Evolutionary conservation across 92 coral and sea anemone species (phyloP).

Genomic region (Hydrozoanthus gracilis): DNA sequence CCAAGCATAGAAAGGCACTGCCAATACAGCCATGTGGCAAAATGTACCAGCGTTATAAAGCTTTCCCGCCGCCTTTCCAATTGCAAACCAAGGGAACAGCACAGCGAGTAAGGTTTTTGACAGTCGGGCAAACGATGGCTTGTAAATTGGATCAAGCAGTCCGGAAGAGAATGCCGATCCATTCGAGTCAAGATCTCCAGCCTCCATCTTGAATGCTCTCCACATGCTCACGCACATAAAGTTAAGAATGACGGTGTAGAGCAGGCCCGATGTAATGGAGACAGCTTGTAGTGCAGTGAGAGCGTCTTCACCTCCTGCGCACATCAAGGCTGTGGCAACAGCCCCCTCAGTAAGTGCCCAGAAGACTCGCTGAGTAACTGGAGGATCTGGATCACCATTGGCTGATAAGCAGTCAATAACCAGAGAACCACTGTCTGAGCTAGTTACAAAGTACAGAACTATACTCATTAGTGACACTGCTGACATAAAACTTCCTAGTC

Average conservation of each 20-base stretch:
- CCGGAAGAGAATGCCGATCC: constrained; percentile 76
- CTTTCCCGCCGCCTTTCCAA: constrained; percentile 66
- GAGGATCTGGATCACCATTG: constrained; percentile 65
- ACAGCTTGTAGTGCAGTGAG: constrained; percentile 83
- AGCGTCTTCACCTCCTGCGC: constrained; percentile 78
- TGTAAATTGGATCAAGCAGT: constrained; percentile 63
- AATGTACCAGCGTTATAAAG: constrained; percentile 45
- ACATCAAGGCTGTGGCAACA: constrained; percentile 83
- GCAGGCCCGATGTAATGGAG: constrained; percentile 77
- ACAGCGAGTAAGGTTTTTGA: constrained; percentile 50
- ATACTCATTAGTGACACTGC: constrained; percentile 54
- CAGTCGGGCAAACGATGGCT: constrained; percentile 43
- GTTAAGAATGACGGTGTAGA: constrained; percentile 80
- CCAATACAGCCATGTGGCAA: constrained; percentile 66
- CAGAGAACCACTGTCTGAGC: constrained; percentile 70
- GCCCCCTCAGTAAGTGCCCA: constrained; percentile 80
- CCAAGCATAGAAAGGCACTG: constrained; percentile 72
- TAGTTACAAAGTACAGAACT: constrained; percentile 65
- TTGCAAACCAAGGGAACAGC: constrained; percentile 76
- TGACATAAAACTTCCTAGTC: constrained; percentile 45
- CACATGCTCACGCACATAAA: constrained; percentile 86
- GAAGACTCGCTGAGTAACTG: constrained; percentile 57
- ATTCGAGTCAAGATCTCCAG: constrained; percentile 79
- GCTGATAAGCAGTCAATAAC: constrained; percentile 68
- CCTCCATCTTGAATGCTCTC: constrained; percentile 81